These are phyloP conservation scores for Ypsolopha scabrella DNA, from an alignment of 2,888 invertebrate genomes.

Conservation along the genomic window DNA sequence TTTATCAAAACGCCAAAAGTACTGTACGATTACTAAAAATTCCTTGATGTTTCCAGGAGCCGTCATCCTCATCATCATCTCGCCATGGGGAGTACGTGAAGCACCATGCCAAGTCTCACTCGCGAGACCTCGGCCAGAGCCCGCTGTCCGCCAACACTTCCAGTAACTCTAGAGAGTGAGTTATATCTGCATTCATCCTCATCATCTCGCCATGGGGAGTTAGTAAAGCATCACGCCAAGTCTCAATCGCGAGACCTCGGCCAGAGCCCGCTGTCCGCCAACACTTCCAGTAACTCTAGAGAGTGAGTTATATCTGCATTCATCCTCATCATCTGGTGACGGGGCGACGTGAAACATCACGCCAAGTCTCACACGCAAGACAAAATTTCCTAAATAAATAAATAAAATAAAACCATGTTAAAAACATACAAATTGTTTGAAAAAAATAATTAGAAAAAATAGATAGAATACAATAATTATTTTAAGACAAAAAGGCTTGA, in stretches of 20 bases:
- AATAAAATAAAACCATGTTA: no score
- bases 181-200: slow-evolving; percentile 25
- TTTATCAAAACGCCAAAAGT: no score
- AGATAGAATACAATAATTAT: no score
- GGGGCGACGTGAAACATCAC: background rate
- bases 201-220: slow-evolving; percentile 51
- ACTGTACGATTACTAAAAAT: background rate
- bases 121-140: slow-evolving; percentile 54
- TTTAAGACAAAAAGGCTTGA: no score
- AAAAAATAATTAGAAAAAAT: no score
- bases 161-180: slow-evolving; percentile 57
- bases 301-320: slow-evolving; percentile 36
- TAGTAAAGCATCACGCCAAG: slow-evolving; percentile 54
- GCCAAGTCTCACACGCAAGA: background rate
- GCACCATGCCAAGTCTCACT: slow-evolving; percentile 62
- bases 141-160: slow-evolving; percentile 49
- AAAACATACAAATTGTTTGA: no score
- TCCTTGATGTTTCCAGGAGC: slow-evolving; percentile 34
- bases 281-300: slow-evolving; percentile 49
- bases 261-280: slow-evolving; percentile 48
- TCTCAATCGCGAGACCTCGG: slow-evolving; percentile 60
- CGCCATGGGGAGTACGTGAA: slow-evolving; percentile 47
- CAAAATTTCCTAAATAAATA: no score
- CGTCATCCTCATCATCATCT: slow-evolving; percentile 44
- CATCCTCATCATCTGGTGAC: background rate